Evolutionary conservation across 2,797 vertebrate genomes (phyloP).

Genomic region (Cryptoblepharus egeriae): DNA sequence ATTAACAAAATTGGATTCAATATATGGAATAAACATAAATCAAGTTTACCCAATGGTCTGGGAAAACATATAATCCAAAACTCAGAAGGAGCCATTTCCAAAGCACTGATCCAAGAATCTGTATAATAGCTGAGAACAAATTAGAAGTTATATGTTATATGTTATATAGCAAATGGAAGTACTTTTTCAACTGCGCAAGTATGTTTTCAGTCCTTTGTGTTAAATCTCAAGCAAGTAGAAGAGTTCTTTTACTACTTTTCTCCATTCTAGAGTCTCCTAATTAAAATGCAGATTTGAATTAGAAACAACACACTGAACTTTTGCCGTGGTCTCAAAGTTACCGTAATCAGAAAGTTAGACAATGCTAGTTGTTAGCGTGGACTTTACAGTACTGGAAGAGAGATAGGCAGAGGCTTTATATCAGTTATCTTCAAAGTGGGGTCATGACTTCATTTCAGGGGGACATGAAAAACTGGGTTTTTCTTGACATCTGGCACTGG

Average conservation of each 20-base stretch:
- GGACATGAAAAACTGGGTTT: no score
- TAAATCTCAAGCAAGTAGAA: no score
- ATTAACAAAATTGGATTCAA: fast-evolving
- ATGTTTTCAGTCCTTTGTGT: no score
- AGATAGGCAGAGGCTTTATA: neutral
- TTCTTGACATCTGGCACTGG: no score
- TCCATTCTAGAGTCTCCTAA: no score
- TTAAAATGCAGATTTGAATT: no score
- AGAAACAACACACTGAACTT: neutral
- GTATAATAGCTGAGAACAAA: neutral
- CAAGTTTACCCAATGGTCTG: neutral
- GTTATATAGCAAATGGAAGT: no score
- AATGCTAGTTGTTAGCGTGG: neutral
- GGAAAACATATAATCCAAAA: neutral
- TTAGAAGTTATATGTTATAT: neutral
- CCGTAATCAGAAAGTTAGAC: neutral
- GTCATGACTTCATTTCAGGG: no score
- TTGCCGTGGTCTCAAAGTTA: neutral
- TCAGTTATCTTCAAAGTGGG: no score
- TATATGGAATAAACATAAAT: conserved; percentile 13
- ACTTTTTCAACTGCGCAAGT: no score
- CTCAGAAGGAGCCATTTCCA: neutral
- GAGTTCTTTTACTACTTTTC: no score
- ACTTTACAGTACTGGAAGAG: neutral
- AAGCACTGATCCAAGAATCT: neutral